Conservation (phyloP, 1,140 invertebrate genomes). For the Druon quercuslanigerum region DNA sequence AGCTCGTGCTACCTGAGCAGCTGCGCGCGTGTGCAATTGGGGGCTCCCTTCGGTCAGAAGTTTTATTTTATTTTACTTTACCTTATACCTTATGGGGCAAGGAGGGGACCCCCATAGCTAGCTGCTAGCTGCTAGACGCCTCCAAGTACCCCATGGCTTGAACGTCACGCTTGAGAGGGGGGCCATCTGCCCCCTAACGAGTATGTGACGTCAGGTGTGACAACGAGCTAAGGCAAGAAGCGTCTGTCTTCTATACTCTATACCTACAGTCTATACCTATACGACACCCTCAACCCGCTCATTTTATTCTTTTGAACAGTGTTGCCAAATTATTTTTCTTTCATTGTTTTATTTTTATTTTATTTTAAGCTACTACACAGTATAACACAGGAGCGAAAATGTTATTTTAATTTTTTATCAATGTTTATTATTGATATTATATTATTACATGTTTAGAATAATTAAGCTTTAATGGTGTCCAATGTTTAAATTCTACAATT, state of each 20-base stretch:
- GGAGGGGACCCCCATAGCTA: slow-evolving; percentile 48
- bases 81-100: slow-evolving; percentile 68
- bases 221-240: slow-evolving; percentile 57
- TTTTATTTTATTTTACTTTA: slow-evolving; percentile 71
- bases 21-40: slow-evolving; percentile 63
- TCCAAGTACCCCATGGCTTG: slow-evolving; percentile 67
- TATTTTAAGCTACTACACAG: no score
- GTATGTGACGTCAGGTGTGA: slow-evolving; percentile 75
- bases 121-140: slow-evolving; percentile 48
- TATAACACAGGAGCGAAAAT: no score
- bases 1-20: slow-evolving; percentile 74
- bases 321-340: slow-evolving; percentile 5
- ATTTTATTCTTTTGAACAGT: background rate
- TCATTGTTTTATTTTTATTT: no score
- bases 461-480: no score
- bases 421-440: no score
- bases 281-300: slow-evolving; percentile 27
- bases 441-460: no score
- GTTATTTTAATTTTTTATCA: no score
- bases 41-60: slow-evolving; percentile 59
- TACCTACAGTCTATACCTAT: no score
- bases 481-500: no score
- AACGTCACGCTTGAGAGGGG: slow-evolving; percentile 74
- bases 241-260: slow-evolving; percentile 51
- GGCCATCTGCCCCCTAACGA: slow-evolving; percentile 74